Conservation (phyloP, 2,888 invertebrate genomes). For the Hemicrepidius hirtus region DNA sequence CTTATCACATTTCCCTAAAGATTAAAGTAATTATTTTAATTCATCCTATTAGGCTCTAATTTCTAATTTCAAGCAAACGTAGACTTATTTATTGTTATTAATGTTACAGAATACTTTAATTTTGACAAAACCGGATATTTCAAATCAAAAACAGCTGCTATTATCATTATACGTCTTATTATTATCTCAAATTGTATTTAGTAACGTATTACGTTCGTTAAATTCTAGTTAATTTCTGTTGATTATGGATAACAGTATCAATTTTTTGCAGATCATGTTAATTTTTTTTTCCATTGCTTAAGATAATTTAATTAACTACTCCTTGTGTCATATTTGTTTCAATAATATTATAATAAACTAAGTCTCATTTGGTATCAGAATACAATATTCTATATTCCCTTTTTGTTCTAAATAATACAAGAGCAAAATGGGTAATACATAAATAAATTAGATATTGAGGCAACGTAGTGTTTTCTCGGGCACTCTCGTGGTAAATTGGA, state of each 20-base stretch:
- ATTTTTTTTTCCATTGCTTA: background rate
- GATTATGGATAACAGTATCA: slow-evolving; percentile 1
- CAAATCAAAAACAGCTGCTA: no score
- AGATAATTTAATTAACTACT: background rate
- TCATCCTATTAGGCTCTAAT: no score
- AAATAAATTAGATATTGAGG: slow-evolving; percentile 77
- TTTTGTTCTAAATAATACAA: slow-evolving; percentile 25
- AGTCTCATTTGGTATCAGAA: slow-evolving; percentile 32
- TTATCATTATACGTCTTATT: no score
- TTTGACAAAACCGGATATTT: no score
- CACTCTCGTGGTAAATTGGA: slow-evolving; percentile 82
- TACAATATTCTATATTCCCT: slow-evolving; percentile 17
- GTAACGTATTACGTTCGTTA: no score
- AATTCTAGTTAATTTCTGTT: no score
- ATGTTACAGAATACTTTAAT: no score
- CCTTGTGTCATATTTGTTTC: background rate
- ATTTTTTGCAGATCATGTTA: background rate
- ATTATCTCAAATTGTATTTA: no score
- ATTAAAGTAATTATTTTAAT: background rate
- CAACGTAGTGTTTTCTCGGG: slow-evolving; percentile 86
- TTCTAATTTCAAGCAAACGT: no score
- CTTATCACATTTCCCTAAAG: background rate
- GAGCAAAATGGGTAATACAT: slow-evolving; percentile 16
- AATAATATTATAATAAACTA: slow-evolving; percentile 16
- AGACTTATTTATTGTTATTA: no score